Evolutionary conservation across 2,888 invertebrate species (phyloP).

Genomic region (Drosophila nr. fundita): DNA sequence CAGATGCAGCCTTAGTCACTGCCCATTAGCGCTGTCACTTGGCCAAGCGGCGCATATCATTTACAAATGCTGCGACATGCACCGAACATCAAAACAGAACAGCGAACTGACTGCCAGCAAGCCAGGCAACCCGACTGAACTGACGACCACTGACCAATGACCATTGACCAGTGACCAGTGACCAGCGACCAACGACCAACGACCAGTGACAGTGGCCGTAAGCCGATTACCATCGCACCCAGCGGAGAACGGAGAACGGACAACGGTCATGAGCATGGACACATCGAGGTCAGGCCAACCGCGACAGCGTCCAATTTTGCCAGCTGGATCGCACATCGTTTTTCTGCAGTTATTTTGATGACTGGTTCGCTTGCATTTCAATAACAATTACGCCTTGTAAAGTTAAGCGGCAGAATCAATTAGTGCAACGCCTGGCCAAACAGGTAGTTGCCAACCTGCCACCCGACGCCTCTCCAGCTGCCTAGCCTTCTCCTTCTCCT

Average conservation of each 20-base stretch:
- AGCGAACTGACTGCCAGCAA: conserved; percentile 21
- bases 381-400: conserved; percentile 63
- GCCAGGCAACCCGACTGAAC: conserved; percentile 1
- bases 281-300: conserved; percentile 38
- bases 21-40: conserved; percentile 72
- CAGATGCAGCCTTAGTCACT: conserved; percentile 24
- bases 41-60: conserved; percentile 60
- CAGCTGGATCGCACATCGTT: conserved; percentile 9
- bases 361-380: conserved; percentile 47
- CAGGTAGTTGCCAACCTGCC: conserved; percentile 15
- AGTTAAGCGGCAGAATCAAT: conserved; percentile 73
- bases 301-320: conserved; percentile 24
- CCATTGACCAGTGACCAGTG: not conserved
- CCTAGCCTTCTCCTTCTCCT: not conserved
- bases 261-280: conserved; percentile 12
- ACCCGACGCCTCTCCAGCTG: not conserved
- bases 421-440: conserved; percentile 55
- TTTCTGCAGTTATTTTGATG: not conserved
- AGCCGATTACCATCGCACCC: conserved; percentile 48
- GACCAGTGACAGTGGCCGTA: conserved; percentile 29
- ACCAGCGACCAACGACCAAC: conserved; percentile 4
- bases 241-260: conserved; percentile 1
- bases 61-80: conserved; percentile 68
- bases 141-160: conserved; percentile 21
- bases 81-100: conserved; percentile 54